A percentile compares a stretch with the other conserved stretches of the same genome.
Conservation (phyloP, 2,888 invertebrate species). For the Erannis defoliaria region DNA sequence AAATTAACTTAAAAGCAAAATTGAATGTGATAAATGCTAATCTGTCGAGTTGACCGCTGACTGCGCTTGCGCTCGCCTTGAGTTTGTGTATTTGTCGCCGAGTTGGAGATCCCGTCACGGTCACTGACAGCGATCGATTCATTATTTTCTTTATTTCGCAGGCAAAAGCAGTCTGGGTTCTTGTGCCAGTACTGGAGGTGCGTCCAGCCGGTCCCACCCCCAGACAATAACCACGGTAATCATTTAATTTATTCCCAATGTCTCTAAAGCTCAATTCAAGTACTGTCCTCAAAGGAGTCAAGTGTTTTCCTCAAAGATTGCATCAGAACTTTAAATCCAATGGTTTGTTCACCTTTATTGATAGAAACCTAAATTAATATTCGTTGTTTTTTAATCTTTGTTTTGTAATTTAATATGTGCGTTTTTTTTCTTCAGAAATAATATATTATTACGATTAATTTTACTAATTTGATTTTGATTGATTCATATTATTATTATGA, state of each 20-base stretch:
- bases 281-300: neutral
- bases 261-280: slow-evolving; percentile 11
- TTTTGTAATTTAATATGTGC: no score
- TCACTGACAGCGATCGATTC: slow-evolving; percentile 5
- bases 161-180: slow-evolving; percentile 89
- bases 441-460: no score
- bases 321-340: neutral
- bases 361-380: neutral
- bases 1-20: no score
- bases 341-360: neutral
- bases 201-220: slow-evolving; percentile 84
- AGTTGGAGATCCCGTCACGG: neutral
- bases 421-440: no score
- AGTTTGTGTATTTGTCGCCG: slow-evolving; percentile 2
- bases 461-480: no score
- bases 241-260: slow-evolving; percentile 23
- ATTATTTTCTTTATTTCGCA: slow-evolving; percentile 45
- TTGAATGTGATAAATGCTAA: neutral
- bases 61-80: slow-evolving; percentile 7
- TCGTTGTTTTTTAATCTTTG: neutral
- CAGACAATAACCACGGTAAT: slow-evolving; percentile 80
- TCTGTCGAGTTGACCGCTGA: neutral
- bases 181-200: slow-evolving; percentile 88
- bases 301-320: neutral
- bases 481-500: no score